Evolutionary conservation across 2,797 vertebrate genomes (phyloP).

Genomic region (Pantherophis alleghaniensis): DNA sequence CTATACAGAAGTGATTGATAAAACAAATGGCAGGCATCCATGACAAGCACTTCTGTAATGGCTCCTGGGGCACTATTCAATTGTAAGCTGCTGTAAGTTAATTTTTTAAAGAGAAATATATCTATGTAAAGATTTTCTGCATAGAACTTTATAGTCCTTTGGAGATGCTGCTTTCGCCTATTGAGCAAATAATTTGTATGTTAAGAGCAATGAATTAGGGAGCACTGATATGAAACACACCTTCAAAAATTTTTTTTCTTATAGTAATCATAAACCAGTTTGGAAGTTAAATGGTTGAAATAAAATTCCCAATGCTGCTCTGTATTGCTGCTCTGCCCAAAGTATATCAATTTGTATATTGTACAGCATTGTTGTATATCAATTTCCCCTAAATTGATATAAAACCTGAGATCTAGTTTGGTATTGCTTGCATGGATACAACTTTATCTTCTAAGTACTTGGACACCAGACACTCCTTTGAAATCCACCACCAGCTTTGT

Average conservation of each 20-base stretch:
- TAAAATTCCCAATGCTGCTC: neutral
- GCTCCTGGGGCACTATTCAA: slow-evolving; percentile 15
- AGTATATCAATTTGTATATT: neutral
- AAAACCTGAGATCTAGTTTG: neutral
- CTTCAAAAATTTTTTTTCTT: neutral
- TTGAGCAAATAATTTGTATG: slow-evolving; percentile 19
- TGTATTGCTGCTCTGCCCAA: neutral
- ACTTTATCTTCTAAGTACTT: neutral
- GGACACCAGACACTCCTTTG: neutral
- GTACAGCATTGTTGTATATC: neutral
- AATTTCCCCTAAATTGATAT: neutral
- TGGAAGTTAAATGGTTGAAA: neutral
- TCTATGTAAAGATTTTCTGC: slow-evolving; percentile 5
- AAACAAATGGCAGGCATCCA: neutral
- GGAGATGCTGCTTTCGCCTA: neutral
- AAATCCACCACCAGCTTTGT: neutral
- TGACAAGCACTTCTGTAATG: slow-evolving; percentile 28
- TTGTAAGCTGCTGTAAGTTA: neutral
- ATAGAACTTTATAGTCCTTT: neutral
- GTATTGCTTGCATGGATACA: neutral
- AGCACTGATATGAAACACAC: neutral
- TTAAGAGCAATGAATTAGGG: neutral
- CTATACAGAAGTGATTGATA: slow-evolving; percentile 26
- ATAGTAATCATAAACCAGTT: neutral
- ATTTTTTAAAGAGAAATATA: neutral